phyloP scores from a whole-genome alignment of 2,888 invertebrate genomes.

The Dolichomitus sp. region DNA sequence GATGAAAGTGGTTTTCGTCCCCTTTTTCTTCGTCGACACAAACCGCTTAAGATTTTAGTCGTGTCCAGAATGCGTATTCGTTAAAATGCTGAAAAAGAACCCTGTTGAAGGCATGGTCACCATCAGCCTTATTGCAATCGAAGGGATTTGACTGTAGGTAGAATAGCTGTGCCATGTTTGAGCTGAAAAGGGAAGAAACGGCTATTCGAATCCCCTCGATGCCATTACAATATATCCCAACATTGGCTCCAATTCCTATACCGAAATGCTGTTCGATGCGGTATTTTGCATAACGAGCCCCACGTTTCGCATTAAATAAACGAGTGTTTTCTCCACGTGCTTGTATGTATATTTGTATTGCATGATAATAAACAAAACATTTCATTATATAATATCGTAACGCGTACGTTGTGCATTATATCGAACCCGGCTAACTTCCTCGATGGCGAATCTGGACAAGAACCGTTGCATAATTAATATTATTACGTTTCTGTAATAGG shows the following conservation, averaged over 20 bases:
- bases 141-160: not conserved
- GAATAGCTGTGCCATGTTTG: not conserved
- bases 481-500: not conserved
- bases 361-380: slow-evolving; percentile 29
- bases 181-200: not conserved
- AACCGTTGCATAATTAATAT: slow-evolving; percentile 7
- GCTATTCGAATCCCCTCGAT: slow-evolving; percentile 14
- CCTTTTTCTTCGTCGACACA: too few species aligned
- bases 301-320: slow-evolving; percentile 45
- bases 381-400: slow-evolving; percentile 19
- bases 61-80: too few species aligned
- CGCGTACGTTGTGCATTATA: slow-evolving; percentile 1
- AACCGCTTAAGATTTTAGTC: too few species aligned
- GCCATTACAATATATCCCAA: slow-evolving; percentile 23
- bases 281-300: slow-evolving; percentile 47
- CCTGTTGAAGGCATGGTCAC: not conserved
- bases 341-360: not conserved
- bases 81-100: not conserved
- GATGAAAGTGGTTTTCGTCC: too few species aligned
- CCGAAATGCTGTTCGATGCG: slow-evolving; percentile 29
- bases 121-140: not conserved
- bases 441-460: slow-evolving; percentile 6
- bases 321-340: slow-evolving; percentile 22
- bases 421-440: slow-evolving; percentile 1
- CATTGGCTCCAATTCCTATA: slow-evolving; percentile 15